A percentile compares a stretch with the other conserved stretches of the same genome.
Evolutionary conservation across 2,888 invertebrate genomes (phyloP).

Genomic region (Lithosia quadra): DNA sequence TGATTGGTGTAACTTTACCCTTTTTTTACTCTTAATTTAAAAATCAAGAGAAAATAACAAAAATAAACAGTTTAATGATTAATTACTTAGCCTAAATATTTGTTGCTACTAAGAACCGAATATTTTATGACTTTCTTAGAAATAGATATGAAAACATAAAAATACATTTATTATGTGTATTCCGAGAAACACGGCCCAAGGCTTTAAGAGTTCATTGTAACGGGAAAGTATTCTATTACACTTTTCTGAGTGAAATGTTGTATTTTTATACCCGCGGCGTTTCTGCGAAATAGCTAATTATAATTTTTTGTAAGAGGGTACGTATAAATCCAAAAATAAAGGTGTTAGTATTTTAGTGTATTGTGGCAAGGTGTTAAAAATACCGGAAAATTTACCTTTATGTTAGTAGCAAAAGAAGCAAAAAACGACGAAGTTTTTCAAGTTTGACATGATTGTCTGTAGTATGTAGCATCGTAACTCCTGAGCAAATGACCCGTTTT

Average conservation of each 20-base stretch:
- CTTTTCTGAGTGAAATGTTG: constrained; percentile 21
- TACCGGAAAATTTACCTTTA: too few relatives aligned
- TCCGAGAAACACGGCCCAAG: neutral
- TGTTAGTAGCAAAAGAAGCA: too few relatives aligned
- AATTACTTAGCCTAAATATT: neutral
- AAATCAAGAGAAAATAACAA: too few relatives aligned
- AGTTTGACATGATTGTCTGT: too few relatives aligned
- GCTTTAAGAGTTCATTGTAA: constrained; percentile 34
- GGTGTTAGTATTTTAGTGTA: too few relatives aligned
- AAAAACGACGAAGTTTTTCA: too few relatives aligned
- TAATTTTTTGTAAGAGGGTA: neutral
- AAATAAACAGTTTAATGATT: too few relatives aligned
- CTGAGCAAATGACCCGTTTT: too few relatives aligned
- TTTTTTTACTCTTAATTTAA: too few relatives aligned
- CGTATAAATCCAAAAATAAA: neutral
- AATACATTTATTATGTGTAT: constrained; percentile 17
- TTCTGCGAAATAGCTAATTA: neutral
- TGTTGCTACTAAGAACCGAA: constrained; percentile 17
- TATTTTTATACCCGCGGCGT: constrained; percentile 24
- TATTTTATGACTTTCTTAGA: constrained; percentile 7
- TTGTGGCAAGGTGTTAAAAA: neutral
- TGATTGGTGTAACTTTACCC: too few relatives aligned
- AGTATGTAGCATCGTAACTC: too few relatives aligned
- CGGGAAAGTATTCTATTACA: constrained; percentile 58
- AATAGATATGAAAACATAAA: neutral